phyloP scores from a whole-genome alignment of 92 coral and sea anemone genomes.

The Virgularia gustaviana region DNA sequence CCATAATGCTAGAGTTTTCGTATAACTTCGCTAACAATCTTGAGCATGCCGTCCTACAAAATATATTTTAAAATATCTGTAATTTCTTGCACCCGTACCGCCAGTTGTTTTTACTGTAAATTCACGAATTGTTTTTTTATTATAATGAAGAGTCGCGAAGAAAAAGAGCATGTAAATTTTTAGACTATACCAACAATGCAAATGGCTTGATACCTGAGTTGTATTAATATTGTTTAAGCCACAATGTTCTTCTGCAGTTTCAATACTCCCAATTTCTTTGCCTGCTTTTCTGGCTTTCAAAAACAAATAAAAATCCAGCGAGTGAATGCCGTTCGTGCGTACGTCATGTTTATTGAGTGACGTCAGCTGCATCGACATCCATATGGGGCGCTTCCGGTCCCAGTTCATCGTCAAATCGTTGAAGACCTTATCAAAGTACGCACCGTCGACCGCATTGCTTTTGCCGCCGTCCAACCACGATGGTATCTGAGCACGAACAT shows the following conservation, averaged over 20 bases:
- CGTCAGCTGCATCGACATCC: constrained; percentile 19
- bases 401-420: constrained; percentile 18
- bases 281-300: not conserved
- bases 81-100: too few relatives aligned
- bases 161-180: not conserved
- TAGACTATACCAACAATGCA: not conserved
- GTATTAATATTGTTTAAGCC: constrained; percentile 15
- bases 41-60: too few relatives aligned
- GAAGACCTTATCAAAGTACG: constrained; percentile 5
- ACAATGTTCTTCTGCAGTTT: constrained; percentile 20
- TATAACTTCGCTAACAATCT: too few relatives aligned
- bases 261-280: constrained; percentile 5
- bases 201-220: constrained; percentile 15
- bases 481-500: constrained; percentile 20
- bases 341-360: constrained; percentile 19
- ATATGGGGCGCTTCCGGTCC: constrained; percentile 28
- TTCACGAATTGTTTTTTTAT: too few relatives aligned
- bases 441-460: not conserved
- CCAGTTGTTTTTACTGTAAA: too few relatives aligned
- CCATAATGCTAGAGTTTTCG: too few relatives aligned
- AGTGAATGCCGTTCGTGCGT: not conserved
- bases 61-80: too few relatives aligned
- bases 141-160: not conserved
- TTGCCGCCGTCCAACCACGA: constrained; percentile 21
- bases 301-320: constrained; percentile 11